These are phyloP conservation scores for Drosophila tani DNA, from an alignment of 1,140 invertebrate genomes.

Conservation along the genomic window DNA sequence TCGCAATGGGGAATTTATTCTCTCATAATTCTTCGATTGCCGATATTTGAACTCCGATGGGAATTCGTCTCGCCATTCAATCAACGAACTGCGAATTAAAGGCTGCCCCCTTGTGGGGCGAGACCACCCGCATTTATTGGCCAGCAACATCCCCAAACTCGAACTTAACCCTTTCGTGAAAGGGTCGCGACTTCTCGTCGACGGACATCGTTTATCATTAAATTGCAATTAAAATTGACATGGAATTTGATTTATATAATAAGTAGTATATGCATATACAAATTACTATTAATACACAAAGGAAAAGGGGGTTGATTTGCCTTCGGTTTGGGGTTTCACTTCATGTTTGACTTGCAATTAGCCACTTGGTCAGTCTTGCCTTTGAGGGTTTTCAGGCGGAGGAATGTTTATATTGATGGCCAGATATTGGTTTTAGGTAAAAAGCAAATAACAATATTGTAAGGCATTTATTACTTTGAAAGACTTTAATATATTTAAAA, in stretches of 20 bases:
- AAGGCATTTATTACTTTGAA: no score
- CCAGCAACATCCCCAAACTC: conserved; percentile 13
- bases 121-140: conserved; percentile 48
- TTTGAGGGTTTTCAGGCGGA: background rate
- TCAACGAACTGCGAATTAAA: conserved; percentile 26
- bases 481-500: no score
- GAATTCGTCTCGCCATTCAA: conserved; percentile 43
- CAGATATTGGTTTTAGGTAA: no score
- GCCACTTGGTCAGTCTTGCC: conserved; percentile 2
- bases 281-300: conserved; percentile 13
- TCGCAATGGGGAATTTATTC: conserved; percentile 21
- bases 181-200: conserved; percentile 37
- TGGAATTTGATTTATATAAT: conserved; percentile 73
- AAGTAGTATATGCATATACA: conserved; percentile 10
- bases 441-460: no score
- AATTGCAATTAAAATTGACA: conserved; percentile 79
- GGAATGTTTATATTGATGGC: background rate
- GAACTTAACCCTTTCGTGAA: conserved; percentile 59
- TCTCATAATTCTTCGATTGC: conserved; percentile 40
- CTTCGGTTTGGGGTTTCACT: background rate
- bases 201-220: conserved; percentile 70
- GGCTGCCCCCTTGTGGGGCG: background rate
- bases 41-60: conserved; percentile 31
- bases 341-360: conserved; percentile 29
- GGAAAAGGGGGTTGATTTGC: background rate